Percentiles rank a stretch among this genome's conserved stretches.
Conservation (phyloP, 2,797 vertebrate species). For the Myiotriccus ornatus region DNA sequence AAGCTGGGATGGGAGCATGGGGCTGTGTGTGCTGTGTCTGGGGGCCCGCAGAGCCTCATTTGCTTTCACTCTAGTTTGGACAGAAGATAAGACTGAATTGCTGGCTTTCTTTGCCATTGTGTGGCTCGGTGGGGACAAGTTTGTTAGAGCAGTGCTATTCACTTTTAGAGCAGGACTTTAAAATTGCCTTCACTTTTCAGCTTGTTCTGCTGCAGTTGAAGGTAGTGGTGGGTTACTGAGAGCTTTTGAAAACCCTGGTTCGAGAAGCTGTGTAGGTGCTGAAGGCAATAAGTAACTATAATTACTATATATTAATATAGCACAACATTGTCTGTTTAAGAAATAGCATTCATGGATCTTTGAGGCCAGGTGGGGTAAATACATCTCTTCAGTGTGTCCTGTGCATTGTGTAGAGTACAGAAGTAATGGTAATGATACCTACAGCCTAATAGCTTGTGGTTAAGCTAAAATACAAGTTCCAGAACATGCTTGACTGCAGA, state of each 20-base stretch:
- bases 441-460: background rate
- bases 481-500: background rate
- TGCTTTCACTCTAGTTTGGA: background rate
- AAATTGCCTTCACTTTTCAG: background rate
- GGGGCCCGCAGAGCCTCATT: background rate
- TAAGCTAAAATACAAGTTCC: background rate
- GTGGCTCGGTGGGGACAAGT: background rate
- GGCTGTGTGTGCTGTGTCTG: background rate
- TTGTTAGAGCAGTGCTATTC: background rate
- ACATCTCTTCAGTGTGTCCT: background rate
- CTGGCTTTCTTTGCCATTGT: rapidly evolving
- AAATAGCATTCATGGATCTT: background rate
- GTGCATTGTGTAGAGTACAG: background rate
- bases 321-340: background rate
- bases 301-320: background rate
- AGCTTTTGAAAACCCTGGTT: background rate
- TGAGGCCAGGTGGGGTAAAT: background rate
- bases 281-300: background rate
- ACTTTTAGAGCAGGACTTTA: background rate
- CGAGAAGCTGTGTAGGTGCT: background rate
- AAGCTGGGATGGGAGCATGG: rapidly evolving
- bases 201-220: background rate
- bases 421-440: background rate
- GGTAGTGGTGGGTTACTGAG: background rate
- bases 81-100: background rate